Percentiles rank a stretch among this genome's conserved stretches.
These are phyloP conservation scores for Ctenomys sociabilis DNA, from an alignment of 2,113 vertebrate species.

Conservation along the genomic window DNA sequence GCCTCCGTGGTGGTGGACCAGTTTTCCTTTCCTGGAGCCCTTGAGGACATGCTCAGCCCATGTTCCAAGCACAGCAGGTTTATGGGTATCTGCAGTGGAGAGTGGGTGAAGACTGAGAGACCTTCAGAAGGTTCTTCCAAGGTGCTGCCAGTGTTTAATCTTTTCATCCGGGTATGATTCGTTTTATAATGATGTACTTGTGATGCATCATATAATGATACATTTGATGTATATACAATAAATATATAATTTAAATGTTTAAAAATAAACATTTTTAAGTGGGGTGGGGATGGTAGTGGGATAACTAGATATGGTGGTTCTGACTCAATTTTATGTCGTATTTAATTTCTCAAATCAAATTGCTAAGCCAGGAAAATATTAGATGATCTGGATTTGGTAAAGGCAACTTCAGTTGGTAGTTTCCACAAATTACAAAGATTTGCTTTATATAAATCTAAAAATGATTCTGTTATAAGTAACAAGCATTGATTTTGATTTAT, in stretches of 20 bases:
- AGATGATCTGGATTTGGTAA: neutral
- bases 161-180: neutral
- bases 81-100: neutral
- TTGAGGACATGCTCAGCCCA: no score
- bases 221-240: no score
- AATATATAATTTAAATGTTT: neutral
- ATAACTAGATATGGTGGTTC: neutral
- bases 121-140: neutral
- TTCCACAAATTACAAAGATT: neutral
- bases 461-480: neutral
- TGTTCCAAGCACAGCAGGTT: no score
- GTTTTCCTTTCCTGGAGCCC: no score
- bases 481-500: constrained; percentile 17
- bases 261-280: neutral
- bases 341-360: constrained; percentile 15
- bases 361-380: neutral
- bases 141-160: neutral
- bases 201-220: neutral
- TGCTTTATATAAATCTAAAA: neutral
- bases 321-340: neutral
- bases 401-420: neutral
- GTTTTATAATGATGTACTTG: neutral
- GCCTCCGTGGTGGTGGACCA: neutral
- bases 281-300: neutral
- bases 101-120: neutral